Base-by-base conservation (phyloP, 2,113 vertebrate genomes). In the Parotia lawesii region DNA sequence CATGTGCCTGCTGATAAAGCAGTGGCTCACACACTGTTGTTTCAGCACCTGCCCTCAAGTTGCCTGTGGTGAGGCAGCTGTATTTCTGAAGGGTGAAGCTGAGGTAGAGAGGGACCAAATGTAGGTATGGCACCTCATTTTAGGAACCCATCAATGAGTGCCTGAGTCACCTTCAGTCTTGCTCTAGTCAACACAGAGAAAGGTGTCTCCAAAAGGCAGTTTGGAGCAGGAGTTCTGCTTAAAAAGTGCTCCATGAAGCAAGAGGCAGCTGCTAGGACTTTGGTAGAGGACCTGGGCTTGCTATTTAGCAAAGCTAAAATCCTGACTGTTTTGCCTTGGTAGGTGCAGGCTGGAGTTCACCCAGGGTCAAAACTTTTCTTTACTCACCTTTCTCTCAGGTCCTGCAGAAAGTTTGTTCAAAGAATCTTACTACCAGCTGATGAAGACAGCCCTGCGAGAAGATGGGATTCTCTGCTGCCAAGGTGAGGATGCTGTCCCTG, bases 391-490 rank as follows among this genome's bases (percentile, higher is more conserved):
- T 67, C 66, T 75, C 15, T 7, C 96, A 99, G 98, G 98, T 90
- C 99, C 99, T 12, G 99, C 99, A 10, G 99, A 99, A 97, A 99
- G 98, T 95, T 98, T 99, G 96, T 99, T 99, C 95, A 99, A 99
- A 96, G 99, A 99, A 93, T 99, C 99, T 17, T 99, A 99, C 93
- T 99, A 99, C 95, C 98, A 99, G 94, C 98, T 99, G 90, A 99
- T 99, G 99, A 99, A 99, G 97, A 99, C 98, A 0, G 99, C 99
- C 1, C 98, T 99, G 93, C 97, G 98, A 61, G 98, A 98, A 7
- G 98, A 98, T 7, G 99, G 99, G 24, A 99, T 99, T 92, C 98
- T 99, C 45, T 99, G 99, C 95, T 99, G 99, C 95, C 99, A 99
- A 98, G 99, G 99, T 99, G 96, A 98, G 96, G 48, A 1, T 56